Conservation (phyloP, 2,797 vertebrate species). For the Xiphophorus birchmanni region DNA sequence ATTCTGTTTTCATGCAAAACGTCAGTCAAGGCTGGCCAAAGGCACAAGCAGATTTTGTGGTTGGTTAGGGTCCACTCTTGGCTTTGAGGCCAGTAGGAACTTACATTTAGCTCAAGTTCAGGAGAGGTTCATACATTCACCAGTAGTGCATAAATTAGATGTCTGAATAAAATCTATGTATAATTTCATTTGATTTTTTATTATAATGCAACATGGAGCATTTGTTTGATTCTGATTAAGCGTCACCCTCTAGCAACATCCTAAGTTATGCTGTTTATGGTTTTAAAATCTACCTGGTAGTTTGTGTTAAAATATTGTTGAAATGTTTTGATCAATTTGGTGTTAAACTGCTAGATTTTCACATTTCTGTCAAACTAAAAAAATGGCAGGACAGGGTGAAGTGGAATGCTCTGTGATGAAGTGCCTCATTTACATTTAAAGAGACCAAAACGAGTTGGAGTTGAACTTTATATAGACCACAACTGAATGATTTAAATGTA, state of each 20-base stretch:
- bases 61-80: neutral
- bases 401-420: neutral
- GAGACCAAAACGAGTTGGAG: neutral
- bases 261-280: neutral
- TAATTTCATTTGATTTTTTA: neutral
- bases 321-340: neutral
- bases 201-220: neutral
- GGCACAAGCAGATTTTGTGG: neutral
- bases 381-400: neutral
- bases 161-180: neutral
- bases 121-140: neutral
- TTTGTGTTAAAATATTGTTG: neutral
- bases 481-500: slow-evolving; percentile 1
- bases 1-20: neutral
- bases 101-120: neutral
- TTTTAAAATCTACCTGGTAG: no score
- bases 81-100: no score
- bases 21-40: neutral
- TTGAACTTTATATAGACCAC: neutral
- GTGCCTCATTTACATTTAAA: neutral
- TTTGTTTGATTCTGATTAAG: neutral
- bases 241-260: neutral
- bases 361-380: neutral
- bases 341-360: neutral
- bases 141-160: neutral